Evolutionary conservation across 2,113 vertebrate species (phyloP).

Genomic region (Embiotoca jacksoni): DNA sequence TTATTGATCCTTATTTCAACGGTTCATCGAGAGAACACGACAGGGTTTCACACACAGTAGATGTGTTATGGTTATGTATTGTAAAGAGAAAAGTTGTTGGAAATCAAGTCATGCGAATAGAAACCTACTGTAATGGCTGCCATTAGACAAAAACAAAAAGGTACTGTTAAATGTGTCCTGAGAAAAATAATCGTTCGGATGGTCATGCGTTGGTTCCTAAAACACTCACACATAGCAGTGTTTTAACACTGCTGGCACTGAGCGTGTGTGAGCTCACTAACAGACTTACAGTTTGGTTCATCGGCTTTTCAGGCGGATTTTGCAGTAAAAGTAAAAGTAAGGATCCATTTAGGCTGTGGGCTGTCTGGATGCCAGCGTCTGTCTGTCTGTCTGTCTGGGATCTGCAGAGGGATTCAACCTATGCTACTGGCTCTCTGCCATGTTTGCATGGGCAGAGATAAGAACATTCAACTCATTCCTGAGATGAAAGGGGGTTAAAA

Average conservation of each 20-base stretch:
- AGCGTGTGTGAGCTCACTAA: neutral
- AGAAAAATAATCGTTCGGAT: too few species aligned
- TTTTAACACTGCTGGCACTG: too few species aligned
- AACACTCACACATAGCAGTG: too few species aligned
- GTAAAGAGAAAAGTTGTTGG: too few species aligned
- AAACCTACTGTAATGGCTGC: too few species aligned
- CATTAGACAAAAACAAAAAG: too few species aligned
- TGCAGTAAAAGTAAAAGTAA: neutral
- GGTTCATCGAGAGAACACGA: too few species aligned
- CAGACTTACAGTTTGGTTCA: neutral
- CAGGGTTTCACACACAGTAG: too few species aligned
- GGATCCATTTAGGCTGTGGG: conserved; percentile 15
- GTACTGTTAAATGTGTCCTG: too few species aligned
- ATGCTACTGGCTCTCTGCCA: conserved; percentile 62
- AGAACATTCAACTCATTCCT: conserved; percentile 80
- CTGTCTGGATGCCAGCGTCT: conserved; percentile 52
- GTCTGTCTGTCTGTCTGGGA: conserved; percentile 42
- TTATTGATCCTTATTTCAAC: neutral
- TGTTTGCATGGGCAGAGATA: conserved; percentile 79
- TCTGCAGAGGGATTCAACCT: conserved; percentile 73
- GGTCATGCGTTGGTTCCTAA: too few species aligned
- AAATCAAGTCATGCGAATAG: too few species aligned
- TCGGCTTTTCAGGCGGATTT: neutral
- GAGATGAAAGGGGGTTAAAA: conserved; percentile 35
- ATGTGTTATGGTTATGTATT: too few species aligned